phyloP scores from a whole-genome alignment of 2,113 vertebrate genomes.

The Cyanoderma ruficeps region DNA sequence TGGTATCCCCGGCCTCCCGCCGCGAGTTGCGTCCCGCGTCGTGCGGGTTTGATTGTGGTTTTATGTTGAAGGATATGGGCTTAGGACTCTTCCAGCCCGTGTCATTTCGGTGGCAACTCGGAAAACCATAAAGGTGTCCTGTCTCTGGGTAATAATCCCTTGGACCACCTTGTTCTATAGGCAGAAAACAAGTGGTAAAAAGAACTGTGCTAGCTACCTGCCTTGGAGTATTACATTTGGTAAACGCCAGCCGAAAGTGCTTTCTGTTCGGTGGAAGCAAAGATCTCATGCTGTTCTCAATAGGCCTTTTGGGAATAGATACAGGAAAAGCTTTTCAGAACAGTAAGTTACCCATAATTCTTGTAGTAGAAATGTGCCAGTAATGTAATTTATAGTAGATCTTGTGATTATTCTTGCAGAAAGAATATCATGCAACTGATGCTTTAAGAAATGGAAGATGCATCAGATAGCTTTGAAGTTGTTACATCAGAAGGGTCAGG shows the following conservation, averaged over 20 bases:
- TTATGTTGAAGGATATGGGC: accelerated
- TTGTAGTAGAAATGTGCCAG: background rate
- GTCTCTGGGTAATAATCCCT: background rate
- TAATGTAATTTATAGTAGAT: background rate
- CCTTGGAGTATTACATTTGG: accelerated
- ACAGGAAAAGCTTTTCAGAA: background rate
- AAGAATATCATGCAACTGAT: background rate
- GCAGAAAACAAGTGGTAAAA: background rate
- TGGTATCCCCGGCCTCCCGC: background rate
- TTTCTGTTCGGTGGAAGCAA: background rate
- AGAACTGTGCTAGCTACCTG: background rate
- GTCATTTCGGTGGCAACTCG: background rate
- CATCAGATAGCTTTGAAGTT: background rate
- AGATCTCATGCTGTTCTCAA: background rate
- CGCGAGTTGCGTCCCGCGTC: background rate
- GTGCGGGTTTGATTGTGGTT: background rate
- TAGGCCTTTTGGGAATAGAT: background rate
- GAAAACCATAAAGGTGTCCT: background rate
- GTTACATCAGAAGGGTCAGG: background rate
- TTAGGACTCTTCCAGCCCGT: background rate
- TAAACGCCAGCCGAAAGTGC: background rate
- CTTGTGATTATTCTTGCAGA: background rate
- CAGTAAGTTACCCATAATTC: background rate
- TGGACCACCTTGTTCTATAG: background rate
- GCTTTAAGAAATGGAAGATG: slow-evolving; percentile 56